Percentiles rank a stretch among this genome's conserved stretches.
These are phyloP conservation scores for Urocitellus parryii DNA, from an alignment of 2,113 vertebrate genomes.

Conservation along the genomic window DNA sequence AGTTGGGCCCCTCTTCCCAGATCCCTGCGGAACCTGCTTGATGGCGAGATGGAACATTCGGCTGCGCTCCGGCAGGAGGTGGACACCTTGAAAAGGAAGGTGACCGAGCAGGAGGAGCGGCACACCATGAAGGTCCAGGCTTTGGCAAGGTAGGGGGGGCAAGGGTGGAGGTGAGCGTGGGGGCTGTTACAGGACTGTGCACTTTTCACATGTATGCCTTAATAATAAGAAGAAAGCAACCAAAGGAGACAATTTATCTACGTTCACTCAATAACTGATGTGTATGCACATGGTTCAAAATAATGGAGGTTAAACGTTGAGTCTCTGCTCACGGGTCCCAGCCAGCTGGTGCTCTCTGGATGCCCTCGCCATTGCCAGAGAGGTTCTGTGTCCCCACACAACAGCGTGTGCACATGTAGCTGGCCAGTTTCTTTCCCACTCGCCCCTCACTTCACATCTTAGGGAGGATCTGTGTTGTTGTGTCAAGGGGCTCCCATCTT, in stretches of 20 bases:
- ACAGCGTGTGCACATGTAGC: rapidly evolving
- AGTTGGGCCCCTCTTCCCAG: conserved; percentile 84
- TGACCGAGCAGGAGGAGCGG: conserved; percentile 94
- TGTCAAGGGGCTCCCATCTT: rapidly evolving
- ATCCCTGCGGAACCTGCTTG: conserved; percentile 95
- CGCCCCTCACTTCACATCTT: rapidly evolving
- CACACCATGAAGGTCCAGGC: conserved; percentile 94
- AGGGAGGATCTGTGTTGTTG: rapidly evolving
- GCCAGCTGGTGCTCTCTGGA: neutral
- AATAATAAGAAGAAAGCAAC: neutral
- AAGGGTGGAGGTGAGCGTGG: neutral
- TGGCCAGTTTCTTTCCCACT: too few species aligned
- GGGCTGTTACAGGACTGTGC: too few species aligned
- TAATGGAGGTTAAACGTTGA: neutral
- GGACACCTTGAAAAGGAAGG: conserved; percentile 91
- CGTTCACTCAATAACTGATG: neutral
- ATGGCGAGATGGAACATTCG: conserved; percentile 98
- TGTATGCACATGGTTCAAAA: neutral
- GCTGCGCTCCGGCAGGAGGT: conserved; percentile 94
- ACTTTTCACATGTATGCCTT: neutral
- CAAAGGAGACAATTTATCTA: neutral
- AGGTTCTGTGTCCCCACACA: rapidly evolving
- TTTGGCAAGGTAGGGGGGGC: conserved; percentile 90
- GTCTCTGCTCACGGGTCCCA: neutral
- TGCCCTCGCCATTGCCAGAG: too few species aligned